phyloP scores from a whole-genome alignment of 2,888 invertebrate genomes.

The Ctenicera cuprea region DNA sequence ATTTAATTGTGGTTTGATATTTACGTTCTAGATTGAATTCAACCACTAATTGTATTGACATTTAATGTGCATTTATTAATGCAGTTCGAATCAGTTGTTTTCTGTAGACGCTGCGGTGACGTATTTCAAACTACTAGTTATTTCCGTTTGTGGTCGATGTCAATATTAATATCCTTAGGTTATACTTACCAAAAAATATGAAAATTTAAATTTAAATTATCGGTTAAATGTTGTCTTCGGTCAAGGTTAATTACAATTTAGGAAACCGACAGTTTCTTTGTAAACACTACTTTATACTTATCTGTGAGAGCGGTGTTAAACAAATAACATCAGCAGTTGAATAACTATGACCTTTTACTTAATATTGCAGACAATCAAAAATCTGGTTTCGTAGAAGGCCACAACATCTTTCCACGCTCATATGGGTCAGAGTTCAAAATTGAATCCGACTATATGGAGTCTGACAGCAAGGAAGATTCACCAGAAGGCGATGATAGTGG shows the following conservation, averaged over 20 bases:
- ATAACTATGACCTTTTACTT: constrained; percentile 10
- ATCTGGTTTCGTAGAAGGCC: constrained; percentile 13
- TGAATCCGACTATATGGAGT: not conserved
- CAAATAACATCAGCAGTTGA: not conserved
- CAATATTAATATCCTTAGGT: not conserved
- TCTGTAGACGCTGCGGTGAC: not conserved
- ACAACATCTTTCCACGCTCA: constrained; percentile 1
- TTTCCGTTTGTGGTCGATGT: not conserved
- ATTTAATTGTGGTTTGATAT: not conserved
- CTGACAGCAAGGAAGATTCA: not conserved
- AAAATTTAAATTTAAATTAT: not conserved
- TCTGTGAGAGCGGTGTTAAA: not conserved
- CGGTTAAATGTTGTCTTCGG: not conserved
- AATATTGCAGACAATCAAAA: constrained; percentile 11
- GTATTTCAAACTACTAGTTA: not conserved
- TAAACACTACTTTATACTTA: not conserved
- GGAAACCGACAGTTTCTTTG: not conserved
- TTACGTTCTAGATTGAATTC: not conserved
- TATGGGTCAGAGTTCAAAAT: not conserved
- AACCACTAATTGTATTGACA: not conserved
- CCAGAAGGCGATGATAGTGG: not conserved
- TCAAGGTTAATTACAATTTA: constrained; percentile 22
- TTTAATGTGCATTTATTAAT: not conserved
- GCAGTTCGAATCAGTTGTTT: not conserved
- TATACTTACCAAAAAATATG: not conserved